These are phyloP conservation scores for Ligdia adustata DNA, from an alignment of 2,888 invertebrate species.

Conservation along the genomic window DNA sequence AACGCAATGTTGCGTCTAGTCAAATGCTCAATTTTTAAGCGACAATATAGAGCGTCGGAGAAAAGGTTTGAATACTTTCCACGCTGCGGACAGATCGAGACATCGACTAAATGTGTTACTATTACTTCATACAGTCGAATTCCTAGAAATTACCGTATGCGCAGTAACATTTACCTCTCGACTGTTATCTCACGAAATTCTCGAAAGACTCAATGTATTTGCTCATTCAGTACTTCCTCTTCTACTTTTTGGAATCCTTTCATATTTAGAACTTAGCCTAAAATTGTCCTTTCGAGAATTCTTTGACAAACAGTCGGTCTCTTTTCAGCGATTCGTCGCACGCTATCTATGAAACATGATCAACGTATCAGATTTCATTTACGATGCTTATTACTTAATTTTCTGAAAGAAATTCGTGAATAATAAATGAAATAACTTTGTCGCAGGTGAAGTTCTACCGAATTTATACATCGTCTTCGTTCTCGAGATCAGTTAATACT, in stretches of 20 bases:
- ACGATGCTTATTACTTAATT: slow-evolving; percentile 4
- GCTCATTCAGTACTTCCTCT: slow-evolving; percentile 77
- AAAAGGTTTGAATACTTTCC: slow-evolving; percentile 59
- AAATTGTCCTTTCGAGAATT: slow-evolving; percentile 14
- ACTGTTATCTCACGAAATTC: slow-evolving; percentile 71
- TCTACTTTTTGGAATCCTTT: slow-evolving; percentile 69
- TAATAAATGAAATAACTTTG: too few relatives aligned
- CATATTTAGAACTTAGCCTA: slow-evolving; percentile 36
- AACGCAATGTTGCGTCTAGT: slow-evolving; percentile 46
- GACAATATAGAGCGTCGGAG: slow-evolving; percentile 13
- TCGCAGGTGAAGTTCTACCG: too few relatives aligned
- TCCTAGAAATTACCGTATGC: slow-evolving; percentile 7
- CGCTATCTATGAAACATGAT: slow-evolving; percentile 40
- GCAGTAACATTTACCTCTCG: slow-evolving; percentile 43
- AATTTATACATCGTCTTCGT: too few relatives aligned
- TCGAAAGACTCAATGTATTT: slow-evolving; percentile 62
- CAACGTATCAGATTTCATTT: slow-evolving; percentile 45
- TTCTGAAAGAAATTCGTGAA: too few relatives aligned
- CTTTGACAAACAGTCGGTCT: slow-evolving; percentile 11
- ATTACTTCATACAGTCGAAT: slow-evolving; percentile 43
- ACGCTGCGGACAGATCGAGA: slow-evolving; percentile 67
- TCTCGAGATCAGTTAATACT: too few relatives aligned
- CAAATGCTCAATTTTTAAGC: slow-evolving; percentile 66
- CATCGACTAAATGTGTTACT: slow-evolving; percentile 82
- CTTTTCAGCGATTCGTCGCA: slow-evolving; percentile 13